A percentile compares a stretch with the other conserved stretches of the same genome.
phyloP scores from a whole-genome alignment of 2,888 invertebrate species.

The Esperia sulphurella region DNA sequence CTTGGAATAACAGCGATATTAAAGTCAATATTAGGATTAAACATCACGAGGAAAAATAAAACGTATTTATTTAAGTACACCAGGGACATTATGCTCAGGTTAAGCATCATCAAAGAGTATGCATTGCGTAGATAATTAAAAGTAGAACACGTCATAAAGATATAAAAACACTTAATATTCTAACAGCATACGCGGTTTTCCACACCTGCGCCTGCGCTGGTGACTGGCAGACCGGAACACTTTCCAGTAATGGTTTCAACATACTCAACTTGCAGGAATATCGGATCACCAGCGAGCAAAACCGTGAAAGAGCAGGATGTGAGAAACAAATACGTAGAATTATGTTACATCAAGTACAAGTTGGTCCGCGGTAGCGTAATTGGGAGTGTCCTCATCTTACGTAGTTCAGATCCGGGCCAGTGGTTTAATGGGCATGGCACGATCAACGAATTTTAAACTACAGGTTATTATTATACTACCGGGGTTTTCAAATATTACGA shows the following conservation, averaged over 20 bases:
- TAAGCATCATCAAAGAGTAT: background rate
- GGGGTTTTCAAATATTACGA: too few species aligned
- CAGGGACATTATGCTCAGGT: background rate
- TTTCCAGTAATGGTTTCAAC: conserved; percentile 63
- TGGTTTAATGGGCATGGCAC: too few species aligned
- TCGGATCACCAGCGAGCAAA: conserved; percentile 36
- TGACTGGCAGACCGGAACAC: conserved; percentile 49
- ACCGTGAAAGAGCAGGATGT: conserved; percentile 47
- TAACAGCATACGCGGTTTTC: conserved; percentile 29
- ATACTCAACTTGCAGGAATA: conserved; percentile 57
- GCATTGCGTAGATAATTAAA: conserved; percentile 9
- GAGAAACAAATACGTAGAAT: conserved; percentile 28
- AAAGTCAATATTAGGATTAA: background rate
- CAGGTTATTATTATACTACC: too few species aligned
- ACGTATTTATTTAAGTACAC: background rate
- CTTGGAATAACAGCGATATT: background rate
- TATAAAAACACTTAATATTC: conserved; percentile 20
- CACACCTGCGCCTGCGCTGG: conserved; percentile 37
- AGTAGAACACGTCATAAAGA: background rate
- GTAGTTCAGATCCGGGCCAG: too few species aligned
- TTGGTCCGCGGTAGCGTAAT: background rate
- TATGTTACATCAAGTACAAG: conserved; percentile 26
- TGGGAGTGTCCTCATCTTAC: too few species aligned
- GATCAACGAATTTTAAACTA: too few species aligned
- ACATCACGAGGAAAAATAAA: too few species aligned